Evolutionary conservation across 2,797 vertebrate species (phyloP), one percentile per base, ranked within the genome.

Genomic region (Arrhamphus sclerolepis): DNA sequence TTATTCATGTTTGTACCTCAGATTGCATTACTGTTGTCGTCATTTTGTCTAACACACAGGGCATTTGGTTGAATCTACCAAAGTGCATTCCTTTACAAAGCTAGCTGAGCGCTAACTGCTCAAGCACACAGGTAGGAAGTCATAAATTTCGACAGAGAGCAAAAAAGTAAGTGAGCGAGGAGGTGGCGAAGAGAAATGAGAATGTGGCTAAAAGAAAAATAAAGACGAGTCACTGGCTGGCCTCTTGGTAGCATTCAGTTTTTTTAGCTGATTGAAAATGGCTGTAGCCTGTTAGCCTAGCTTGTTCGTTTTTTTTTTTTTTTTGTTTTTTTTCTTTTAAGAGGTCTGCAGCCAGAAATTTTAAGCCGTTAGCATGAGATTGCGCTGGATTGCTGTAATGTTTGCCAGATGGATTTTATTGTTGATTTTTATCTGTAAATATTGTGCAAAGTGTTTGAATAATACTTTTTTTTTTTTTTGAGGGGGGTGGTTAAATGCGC

Each of bases 61-160:
- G 95, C 95, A 96, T 97, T 98, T 98, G 96, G 96, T 97, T 76
- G 51, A 81, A 91, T 93, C 90, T 95, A 96, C 96, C 96, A 97
- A 98, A 98, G 96, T 98, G 96, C 96, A 97, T 98, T 99, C 95
- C 95, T 96, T 96, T 95, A 85, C 94, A 83, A 86, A 75, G 79
- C 85, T 87, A 78, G 84, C 75, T 26, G 21, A 46, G 42, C 49
- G 66, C 66, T 81, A 81, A 79, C 73, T 13, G 72, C 76, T 72
- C 47, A 66, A 72, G 72, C 53, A 63, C 49, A 56, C 24, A 10
- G 21, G n/a, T 17, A 50, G 51, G 56, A 24, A 46, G 62, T 29
- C 18, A 14, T 53, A 20, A 61, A 42, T 41, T 57, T 42, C 9
- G 7, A 56, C 17, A 20, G 38, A 53, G 56, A 18, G 43, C 13